Evolutionary conservation across 64 coral and sea anemone species (phyloP).

Genomic region (Montipora foliosa): DNA sequence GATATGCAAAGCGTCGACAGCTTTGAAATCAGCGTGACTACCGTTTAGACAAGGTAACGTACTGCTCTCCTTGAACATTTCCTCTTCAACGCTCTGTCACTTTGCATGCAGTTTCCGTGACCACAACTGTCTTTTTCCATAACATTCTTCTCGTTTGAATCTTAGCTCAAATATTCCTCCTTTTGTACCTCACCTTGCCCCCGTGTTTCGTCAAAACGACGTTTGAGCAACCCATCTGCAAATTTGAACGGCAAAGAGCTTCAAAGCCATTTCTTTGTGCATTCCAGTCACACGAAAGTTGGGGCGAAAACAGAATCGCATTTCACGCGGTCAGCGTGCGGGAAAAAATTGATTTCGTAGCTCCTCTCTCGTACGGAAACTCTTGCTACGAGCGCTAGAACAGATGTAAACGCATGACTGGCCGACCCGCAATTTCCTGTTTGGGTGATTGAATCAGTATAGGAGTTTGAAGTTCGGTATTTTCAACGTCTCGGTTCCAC

Average conservation of each 20-base stretch:
- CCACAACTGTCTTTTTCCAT: background rate
- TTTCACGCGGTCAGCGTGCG: no score
- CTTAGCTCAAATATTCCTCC: background rate
- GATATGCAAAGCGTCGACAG: slow-evolving; percentile 59
- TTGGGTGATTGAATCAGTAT: no score
- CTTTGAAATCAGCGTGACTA: slow-evolving; percentile 58
- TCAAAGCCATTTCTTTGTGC: no score
- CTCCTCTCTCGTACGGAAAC: no score
- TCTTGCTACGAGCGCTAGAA: no score
- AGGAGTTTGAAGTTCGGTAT: no score
- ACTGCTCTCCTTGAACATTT: background rate
- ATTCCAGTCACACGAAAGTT: no score
- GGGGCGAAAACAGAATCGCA: no score
- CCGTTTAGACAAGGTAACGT: slow-evolving; percentile 60
- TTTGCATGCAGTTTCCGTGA: background rate
- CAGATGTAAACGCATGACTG: no score
- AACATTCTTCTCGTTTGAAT: background rate
- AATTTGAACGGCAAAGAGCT: background rate
- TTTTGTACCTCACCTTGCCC: background rate
- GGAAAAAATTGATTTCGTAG: no score
- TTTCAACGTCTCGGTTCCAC: no score
- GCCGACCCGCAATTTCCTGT: no score
- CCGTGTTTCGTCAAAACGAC: background rate
- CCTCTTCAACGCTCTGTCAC: background rate
- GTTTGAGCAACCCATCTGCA: background rate